Base-by-base conservation (phyloP, 2,797 vertebrate species). In the Acanthornis magna region DNA sequence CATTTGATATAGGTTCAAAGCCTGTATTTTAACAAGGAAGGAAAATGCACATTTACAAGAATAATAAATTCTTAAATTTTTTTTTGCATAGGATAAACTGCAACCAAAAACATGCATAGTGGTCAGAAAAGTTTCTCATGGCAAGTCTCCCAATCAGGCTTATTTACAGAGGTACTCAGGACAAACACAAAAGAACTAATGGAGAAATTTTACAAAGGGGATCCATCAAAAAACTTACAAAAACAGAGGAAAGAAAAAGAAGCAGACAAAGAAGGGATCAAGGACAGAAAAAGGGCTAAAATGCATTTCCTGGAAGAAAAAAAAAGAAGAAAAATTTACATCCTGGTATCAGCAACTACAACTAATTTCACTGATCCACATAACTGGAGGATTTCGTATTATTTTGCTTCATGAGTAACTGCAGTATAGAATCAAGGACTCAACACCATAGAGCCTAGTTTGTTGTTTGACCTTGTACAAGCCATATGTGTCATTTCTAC, bases 401-500 rank as follows among this genome's bases (percentile, higher is more conserved):
- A 47, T 26, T 83, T 84, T 63, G 34, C 40, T 75, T 81, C 9
- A 25, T 14, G 7, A 75, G 27, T 13, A 92, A 76, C 50, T 40
- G 32, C 71, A 65, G 22, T 23, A 40, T 0, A 70, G 65, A 60
- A 91, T 23, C 15, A n/a, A 85, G n/a, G 16, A 67, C 10, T 17
- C 1, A 3, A 53, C 15, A 79, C 4, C 19, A 1, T 38, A 15
- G 71, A 80, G 57, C 55, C 77, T 4, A 55, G 45, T 45, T 78
- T 76, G 38, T 42, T 90, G 43, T 54, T 36, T 78, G 82, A 93
- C 79, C 83, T 93, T 91, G 54, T 30, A 93, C 40, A 91, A 72
- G 32, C 11, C 5, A 9, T 5, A 66, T 5, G 20, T 51, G 20
- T n/a, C 60, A 63, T 34, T 82, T 72, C 54, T 43, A 62, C 48